A percentile compares a stretch with the other conserved stretches of the same genome.
phyloP scores from a whole-genome alignment of 2,888 invertebrate genomes.

The Ochropleura plecta region DNA sequence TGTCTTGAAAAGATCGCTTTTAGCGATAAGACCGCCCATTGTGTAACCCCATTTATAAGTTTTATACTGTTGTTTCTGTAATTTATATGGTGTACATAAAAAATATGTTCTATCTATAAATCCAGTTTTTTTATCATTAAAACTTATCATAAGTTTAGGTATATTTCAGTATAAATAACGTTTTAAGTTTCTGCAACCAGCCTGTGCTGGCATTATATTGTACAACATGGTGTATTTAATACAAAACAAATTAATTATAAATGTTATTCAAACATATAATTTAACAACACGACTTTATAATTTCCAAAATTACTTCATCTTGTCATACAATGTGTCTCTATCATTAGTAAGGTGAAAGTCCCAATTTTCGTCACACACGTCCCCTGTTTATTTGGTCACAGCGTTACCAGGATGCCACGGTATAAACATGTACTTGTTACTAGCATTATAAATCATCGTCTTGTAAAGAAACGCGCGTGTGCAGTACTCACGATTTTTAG shows the following conservation, averaged over 20 bases:
- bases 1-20: too few relatives aligned
- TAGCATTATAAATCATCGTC: constrained; percentile 56
- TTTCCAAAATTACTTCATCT: constrained; percentile 44
- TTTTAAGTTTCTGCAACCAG: not conserved
- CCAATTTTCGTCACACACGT: constrained; percentile 53
- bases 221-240: not conserved
- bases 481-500: constrained; percentile 57
- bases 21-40: too few relatives aligned
- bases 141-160: not conserved
- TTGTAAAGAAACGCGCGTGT: constrained; percentile 57
- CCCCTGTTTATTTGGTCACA: constrained; percentile 17
- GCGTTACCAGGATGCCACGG: constrained; percentile 15
- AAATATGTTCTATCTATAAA: too few relatives aligned
- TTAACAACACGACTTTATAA: constrained; percentile 14
- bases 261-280: not conserved
- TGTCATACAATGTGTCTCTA: constrained; percentile 15
- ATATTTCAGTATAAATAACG: not conserved
- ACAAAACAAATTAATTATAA: not conserved
- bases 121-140: not conserved
- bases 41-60: too few relatives aligned
- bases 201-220: not conserved
- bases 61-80: too few relatives aligned
- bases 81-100: too few relatives aligned
- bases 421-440: not conserved
- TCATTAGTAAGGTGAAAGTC: constrained; percentile 49